A percentile compares a stretch with the other conserved stretches of the same genome.
Evolutionary conservation across 2,113 vertebrate genomes (phyloP).

Genomic region (Morphnarchus princeps): DNA sequence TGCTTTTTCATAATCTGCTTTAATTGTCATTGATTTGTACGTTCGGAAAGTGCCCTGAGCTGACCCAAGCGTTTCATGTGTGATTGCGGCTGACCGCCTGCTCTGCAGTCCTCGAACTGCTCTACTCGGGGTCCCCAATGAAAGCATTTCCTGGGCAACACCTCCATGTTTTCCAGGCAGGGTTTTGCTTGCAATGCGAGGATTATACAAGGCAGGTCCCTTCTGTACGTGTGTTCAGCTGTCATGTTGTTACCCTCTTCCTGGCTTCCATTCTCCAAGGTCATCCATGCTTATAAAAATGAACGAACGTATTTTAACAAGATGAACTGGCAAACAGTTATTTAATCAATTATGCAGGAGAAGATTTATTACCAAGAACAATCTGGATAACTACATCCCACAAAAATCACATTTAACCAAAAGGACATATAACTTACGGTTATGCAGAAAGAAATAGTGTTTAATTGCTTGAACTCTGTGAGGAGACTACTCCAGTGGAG

Average conservation of each 20-base stretch:
- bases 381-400: background rate
- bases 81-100: background rate
- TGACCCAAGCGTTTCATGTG: background rate
- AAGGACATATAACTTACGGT: background rate
- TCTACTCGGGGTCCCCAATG: background rate
- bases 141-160: background rate
- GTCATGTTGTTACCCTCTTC: background rate
- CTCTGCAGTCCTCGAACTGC: background rate
- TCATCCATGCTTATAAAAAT: background rate
- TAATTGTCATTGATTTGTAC: conserved; percentile 64
- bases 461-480: conserved; percentile 6
- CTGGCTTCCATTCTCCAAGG: background rate
- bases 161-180: background rate
- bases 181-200: background rate
- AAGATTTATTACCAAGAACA: conserved; percentile 20
- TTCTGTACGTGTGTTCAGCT: background rate
- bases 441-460: background rate
- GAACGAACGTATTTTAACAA: background rate
- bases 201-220: background rate
- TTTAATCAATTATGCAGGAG: conserved; percentile 54
- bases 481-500: background rate
- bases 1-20: conserved; percentile 70
- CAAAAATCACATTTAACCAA: background rate
- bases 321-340: conserved; percentile 25
- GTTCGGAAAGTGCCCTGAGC: conserved; percentile 1